Percentiles rank a stretch among this genome's conserved stretches.
Conservation (phyloP, 2,113 vertebrate species). For the Furnarius figulus region DNA sequence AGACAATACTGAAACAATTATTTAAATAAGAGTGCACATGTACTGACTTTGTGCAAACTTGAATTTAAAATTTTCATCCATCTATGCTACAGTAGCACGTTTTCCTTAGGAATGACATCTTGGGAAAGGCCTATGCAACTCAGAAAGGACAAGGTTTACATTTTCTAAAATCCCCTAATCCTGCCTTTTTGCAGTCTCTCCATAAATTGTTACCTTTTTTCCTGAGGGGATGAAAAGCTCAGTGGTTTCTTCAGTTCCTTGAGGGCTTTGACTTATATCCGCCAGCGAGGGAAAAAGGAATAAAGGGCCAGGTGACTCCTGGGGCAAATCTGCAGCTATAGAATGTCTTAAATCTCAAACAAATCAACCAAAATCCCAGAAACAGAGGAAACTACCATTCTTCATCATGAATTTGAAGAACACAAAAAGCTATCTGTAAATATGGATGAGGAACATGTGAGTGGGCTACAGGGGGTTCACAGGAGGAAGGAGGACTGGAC, state of each 20-base stretch:
- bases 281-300: background rate
- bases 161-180: conserved; percentile 52
- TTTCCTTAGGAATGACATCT: conserved; percentile 1
- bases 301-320: background rate
- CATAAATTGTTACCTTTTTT: conserved; percentile 40
- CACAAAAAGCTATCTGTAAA: background rate
- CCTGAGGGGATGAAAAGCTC: conserved; percentile 29
- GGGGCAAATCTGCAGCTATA: background rate
- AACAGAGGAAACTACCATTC: background rate
- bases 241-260: background rate
- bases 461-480: background rate
- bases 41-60: background rate
- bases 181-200: conserved; percentile 29
- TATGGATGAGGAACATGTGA: background rate
- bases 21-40: background rate
- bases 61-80: conserved; percentile 35
- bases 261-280: background rate
- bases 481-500: background rate
- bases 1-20: background rate
- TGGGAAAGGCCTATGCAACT: background rate
- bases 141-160: conserved; percentile 28
- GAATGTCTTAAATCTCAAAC: background rate
- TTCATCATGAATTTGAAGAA: background rate
- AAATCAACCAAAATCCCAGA: background rate
- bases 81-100: background rate